phyloP scores from a whole-genome alignment of 2,113 vertebrate species.

The Todiramphus saurophagus region DNA sequence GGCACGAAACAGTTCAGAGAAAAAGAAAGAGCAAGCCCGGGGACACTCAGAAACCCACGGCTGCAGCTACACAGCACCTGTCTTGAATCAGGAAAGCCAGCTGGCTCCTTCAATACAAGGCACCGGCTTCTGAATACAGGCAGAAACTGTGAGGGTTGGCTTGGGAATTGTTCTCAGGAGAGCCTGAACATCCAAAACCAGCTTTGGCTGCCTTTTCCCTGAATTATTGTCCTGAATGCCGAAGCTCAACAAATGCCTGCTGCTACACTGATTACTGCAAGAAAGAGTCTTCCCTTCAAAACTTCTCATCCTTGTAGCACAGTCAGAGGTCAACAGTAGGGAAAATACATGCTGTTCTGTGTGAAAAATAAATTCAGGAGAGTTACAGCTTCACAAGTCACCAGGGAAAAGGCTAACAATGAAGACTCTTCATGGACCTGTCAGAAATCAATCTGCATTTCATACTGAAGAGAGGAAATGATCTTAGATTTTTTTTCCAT shows the following conservation, averaged over 20 bases:
- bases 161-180: slow-evolving; percentile 35
- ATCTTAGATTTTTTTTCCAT: neutral
- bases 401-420: slow-evolving; percentile 62
- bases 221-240: slow-evolving; percentile 39
- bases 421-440: slow-evolving; percentile 23
- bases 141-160: slow-evolving; percentile 10
- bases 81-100: slow-evolving; percentile 13
- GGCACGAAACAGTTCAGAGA: neutral
- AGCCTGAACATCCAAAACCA: slow-evolving; percentile 17
- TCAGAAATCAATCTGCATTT: slow-evolving; percentile 60
- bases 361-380: slow-evolving; percentile 58
- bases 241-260: slow-evolving; percentile 41
- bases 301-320: slow-evolving; percentile 40
- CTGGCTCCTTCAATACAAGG: neutral
- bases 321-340: slow-evolving; percentile 58
- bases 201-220: slow-evolving; percentile 38
- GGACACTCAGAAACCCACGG: neutral
- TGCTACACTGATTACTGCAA: slow-evolving; percentile 45
- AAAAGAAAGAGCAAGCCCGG: neutral
- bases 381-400: slow-evolving; percentile 60
- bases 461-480: slow-evolving; percentile 18
- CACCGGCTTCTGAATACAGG: neutral
- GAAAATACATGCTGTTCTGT: slow-evolving; percentile 55
- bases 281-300: slow-evolving; percentile 38
- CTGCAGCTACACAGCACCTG: slow-evolving; percentile 11